A percentile compares a stretch with the other conserved stretches of the same genome.
Conservation (phyloP, 2,113 vertebrate genomes). For the human region GRCh38 chr14:44933501-44934000, state of each 20-base stretch:
- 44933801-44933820: not conserved
- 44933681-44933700: slow-evolving; percentile 26
- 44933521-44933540: slow-evolving; percentile 38
- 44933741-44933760: slow-evolving; percentile 6
- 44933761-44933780: slow-evolving; percentile 30
- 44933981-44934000: slow-evolving; percentile 22
- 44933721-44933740: not conserved
- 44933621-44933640: not conserved
- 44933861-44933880: slow-evolving; percentile 58
- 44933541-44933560: slow-evolving; percentile 7
- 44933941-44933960: not conserved
- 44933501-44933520: slow-evolving; percentile 32
- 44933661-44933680: slow-evolving; percentile 9
- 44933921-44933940: slow-evolving; percentile 8
- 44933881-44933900: not conserved
- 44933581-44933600: slow-evolving; percentile 47
- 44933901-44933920: slow-evolving; percentile 40
- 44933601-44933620: slow-evolving; percentile 6
- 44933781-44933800: not conserved
- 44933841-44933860: not conserved
- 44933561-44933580: slow-evolving; percentile 35
- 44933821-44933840: not conserved
- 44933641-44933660: not conserved
- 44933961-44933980: not conserved
- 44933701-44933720: slow-evolving; percentile 5